Evolutionary conservation across 2,888 invertebrate genomes (phyloP).

Genomic region (Neria commutata): DNA sequence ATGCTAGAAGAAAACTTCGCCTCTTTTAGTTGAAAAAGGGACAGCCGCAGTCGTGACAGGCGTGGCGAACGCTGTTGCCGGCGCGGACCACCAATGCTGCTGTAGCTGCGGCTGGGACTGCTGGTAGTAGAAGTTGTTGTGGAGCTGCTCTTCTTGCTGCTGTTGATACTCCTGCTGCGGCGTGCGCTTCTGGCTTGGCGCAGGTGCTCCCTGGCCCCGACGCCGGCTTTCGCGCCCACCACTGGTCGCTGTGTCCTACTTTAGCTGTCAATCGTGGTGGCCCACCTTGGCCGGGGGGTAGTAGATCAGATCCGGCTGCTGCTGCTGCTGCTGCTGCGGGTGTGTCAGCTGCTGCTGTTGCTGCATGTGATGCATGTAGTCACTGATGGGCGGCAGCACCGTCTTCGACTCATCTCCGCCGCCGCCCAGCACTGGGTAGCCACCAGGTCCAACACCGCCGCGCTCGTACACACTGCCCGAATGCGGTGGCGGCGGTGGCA

Average conservation of each 20-base stretch:
- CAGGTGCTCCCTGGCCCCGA: conserved; percentile 11
- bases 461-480: conserved; percentile 54
- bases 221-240: conserved; percentile 29
- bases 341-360: conserved; percentile 44
- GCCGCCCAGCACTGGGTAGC: conserved; percentile 48
- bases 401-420: conserved; percentile 53
- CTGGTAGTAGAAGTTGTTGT: conserved; percentile 33
- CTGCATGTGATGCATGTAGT: conserved; percentile 59
- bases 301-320: conserved; percentile 58
- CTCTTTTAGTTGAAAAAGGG: conserved; percentile 50
- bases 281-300: conserved; percentile 61
- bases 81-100: conserved; percentile 37
- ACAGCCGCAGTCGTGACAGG: conserved; percentile 28
- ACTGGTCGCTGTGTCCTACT: conserved; percentile 41
- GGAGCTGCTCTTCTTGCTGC: conserved; percentile 29
- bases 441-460: conserved; percentile 39
- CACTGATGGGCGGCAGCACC: conserved; percentile 58
- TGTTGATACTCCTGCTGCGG: conserved; percentile 31
- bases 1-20: conserved; percentile 54
- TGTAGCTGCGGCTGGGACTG: conserved; percentile 36
- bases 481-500: conserved; percentile 51
- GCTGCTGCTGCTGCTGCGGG: conserved; percentile 40
- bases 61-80: conserved; percentile 24
- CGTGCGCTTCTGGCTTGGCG: conserved; percentile 16
- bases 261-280: conserved; percentile 60